phyloP scores from a whole-genome alignment of 2,113 vertebrate species.

The Erinaceus europaeus region DNA sequence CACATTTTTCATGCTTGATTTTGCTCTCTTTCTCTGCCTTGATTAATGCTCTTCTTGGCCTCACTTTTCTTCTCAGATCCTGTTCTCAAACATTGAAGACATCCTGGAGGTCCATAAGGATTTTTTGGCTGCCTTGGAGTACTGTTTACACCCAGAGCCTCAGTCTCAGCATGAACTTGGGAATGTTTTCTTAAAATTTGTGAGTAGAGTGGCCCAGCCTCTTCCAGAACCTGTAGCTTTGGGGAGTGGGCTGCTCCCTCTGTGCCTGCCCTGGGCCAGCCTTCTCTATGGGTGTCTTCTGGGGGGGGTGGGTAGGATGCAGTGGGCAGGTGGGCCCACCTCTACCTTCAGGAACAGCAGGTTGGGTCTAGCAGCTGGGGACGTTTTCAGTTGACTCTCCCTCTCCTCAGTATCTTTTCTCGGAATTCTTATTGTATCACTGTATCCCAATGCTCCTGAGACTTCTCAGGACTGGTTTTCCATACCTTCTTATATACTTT shows the following conservation, averaged over 20 bases:
- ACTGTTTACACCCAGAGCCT: constrained; percentile 92
- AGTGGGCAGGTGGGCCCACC: constrained; percentile 46
- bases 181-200: constrained; percentile 95
- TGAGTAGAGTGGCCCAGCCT: constrained; percentile 83
- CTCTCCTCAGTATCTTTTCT: background rate
- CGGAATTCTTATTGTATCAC: background rate
- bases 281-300: background rate
- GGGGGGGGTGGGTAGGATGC: background rate
- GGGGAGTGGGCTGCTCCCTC: background rate
- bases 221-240: background rate
- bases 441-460: background rate
- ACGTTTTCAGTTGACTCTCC: constrained; percentile 55
- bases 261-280: background rate
- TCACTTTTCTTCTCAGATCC: constrained; percentile 83
- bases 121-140: constrained; percentile 91
- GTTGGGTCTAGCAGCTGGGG: background rate
- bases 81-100: constrained; percentile 98
- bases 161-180: constrained; percentile 94
- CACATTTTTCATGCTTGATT: too few relatives aligned
- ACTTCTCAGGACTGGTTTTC: too few relatives aligned
- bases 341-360: constrained; percentile 24
- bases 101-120: constrained; percentile 95
- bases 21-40: background rate
- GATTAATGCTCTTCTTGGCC: background rate
- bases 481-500: background rate